Base-by-base conservation (phyloP, 2,888 invertebrate species). In the Pimpla rufipes region DNA sequence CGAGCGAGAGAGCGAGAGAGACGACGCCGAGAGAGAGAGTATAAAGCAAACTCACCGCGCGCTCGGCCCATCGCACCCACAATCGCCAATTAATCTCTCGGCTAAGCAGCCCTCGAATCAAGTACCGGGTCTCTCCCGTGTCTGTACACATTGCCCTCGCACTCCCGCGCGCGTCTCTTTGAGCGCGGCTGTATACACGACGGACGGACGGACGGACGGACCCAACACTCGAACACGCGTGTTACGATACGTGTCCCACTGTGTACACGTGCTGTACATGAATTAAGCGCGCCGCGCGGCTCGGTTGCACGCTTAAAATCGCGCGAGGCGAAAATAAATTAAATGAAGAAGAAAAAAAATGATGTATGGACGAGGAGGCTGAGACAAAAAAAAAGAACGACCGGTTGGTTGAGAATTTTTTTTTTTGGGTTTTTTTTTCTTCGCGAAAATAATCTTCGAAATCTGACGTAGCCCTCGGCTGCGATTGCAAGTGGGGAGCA, bases 71-170 rank as follows among this genome's bases (percentile, higher is more conserved):
- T 91, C 90, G 90, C 90, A 86, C 88, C 88, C 89, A 90, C 91
- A 90, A 92, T 92, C 90, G 88, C 87, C 91, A 88, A 92, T 92
- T 92, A 92, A 92, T 92, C 92, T 91, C 87, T 81, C 86, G 86
- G 87, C 88, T 91, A 91, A 92, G 90, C 88, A 90, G 91, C 88
- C 86, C 88, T 81, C 89, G 88, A 89, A 91, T 91, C 90, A 91
- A 90, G 88, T 87, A 87, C 83, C 87, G 74, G 84, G 80, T 81
- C 81, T 77, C 79, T 81, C 81, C 79, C 79, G 73, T 68, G 73
- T 81, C 57, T 82, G 76, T 68, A 47, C 71, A 77, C 68, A 79
- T 64, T 21, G 45, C 68, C 21, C 21, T 71, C 52, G n/a, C 37
- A 18, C 50, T 79, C 55, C 21, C 42, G n/a, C 2, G n/a, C n/a